These are phyloP conservation scores for Reticulitermes lucifugus DNA, from an alignment of 2,888 invertebrate genomes.

Conservation along the genomic window DNA sequence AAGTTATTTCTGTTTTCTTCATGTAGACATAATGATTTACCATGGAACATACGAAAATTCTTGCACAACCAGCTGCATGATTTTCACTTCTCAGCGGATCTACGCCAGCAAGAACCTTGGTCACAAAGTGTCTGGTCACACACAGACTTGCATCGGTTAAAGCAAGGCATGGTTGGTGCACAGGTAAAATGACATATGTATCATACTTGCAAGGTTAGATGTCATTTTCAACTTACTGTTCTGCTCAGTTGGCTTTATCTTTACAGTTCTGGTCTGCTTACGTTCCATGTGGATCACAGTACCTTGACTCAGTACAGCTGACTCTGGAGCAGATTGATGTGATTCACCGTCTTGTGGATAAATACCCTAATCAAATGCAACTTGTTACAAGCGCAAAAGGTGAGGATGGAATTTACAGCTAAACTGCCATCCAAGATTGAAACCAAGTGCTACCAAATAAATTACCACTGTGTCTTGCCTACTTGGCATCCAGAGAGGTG, in stretches of 20 bases:
- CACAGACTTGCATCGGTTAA: conserved; percentile 79
- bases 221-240: too few species aligned
- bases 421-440: not conserved
- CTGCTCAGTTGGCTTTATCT: conserved; percentile 22
- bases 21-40: conserved; percentile 83
- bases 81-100: conserved; percentile 65
- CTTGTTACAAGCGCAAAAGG: conserved; percentile 69
- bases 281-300: conserved; percentile 73
- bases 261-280: conserved; percentile 74
- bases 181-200: conserved; percentile 67
- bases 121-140: conserved; percentile 72
- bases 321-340: conserved; percentile 76
- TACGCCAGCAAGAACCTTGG: conserved; percentile 58
- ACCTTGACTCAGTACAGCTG: conserved; percentile 75
- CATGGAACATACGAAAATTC: conserved; percentile 92
- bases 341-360: conserved; percentile 68
- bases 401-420: conserved; percentile 54
- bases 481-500: too few species aligned
- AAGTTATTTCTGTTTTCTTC: not conserved
- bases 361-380: conserved; percentile 66
- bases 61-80: conserved; percentile 89
- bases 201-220: too few species aligned
- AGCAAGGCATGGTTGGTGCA: conserved; percentile 80
- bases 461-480: too few species aligned
- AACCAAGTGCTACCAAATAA: too few species aligned